Base-by-base conservation (phyloP, 1,140 invertebrate genomes). In the Augochlora pura region DNA sequence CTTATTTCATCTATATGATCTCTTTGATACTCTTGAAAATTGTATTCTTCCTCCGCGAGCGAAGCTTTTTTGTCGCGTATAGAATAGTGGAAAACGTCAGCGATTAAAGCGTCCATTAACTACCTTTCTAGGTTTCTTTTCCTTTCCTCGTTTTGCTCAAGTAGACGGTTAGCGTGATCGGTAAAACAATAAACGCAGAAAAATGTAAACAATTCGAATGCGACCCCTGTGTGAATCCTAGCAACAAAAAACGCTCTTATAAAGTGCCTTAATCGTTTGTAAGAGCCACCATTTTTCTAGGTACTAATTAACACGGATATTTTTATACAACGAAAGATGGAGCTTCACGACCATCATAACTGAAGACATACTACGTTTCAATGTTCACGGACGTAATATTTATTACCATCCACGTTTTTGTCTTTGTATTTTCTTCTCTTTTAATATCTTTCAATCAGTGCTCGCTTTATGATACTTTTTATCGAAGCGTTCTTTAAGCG, bases 251-350 rank as follows among this genome's bases (percentile, higher is more conserved):
- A 68, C 71, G 77, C 63, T 63, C 77, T 84, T 78, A 49, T 39
- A 21, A 59, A 67, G 72, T 80, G 79, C 59, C 42, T 46, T 46
- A 84, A 46, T 46, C 6, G 32, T 23, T 65, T 46, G 14, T 57
- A 77, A 79, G 77, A 54, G 23, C 46, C 14, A 76, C 57, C 18
- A 68, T 27, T 82, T 69, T 54, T 67, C 72, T 87, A 88, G 75
- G 39, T 82, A 86, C 64, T 89, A 89, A 85, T 80, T 76, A 52
- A 71, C 57, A 76, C 77, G 84, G 54, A 86, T 82, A 85, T 88
- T 82, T 88, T 82, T 87, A 87, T 87, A 87, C 84, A 82, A 60
- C 63, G 72, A 77, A 79, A 46, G 52, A 84, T 81, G 57, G 39
- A 38, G 23, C 73, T 42, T 42, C 42, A 82, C 71, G 60, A 83